These are phyloP conservation scores for Eudorcas thomsonii DNA, from an alignment of 2,113 vertebrate species.

Conservation along the genomic window DNA sequence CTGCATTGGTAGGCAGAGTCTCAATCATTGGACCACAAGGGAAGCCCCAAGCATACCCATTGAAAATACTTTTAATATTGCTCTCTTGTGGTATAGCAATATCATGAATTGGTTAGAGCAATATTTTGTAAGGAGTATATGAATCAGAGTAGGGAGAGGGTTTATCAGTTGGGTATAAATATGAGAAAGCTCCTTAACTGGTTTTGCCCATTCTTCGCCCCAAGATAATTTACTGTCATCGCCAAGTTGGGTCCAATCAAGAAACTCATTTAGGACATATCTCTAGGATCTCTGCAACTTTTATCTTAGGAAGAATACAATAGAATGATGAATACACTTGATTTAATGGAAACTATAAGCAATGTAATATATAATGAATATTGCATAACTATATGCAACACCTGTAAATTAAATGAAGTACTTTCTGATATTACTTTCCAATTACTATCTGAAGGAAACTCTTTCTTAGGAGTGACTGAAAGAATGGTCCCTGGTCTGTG, in stretches of 20 bases:
- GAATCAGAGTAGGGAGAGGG: not conserved
- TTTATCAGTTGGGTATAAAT: not conserved
- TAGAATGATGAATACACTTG: not conserved
- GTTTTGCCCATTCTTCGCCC: not conserved
- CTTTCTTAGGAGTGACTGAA: not conserved
- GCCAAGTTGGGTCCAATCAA: not conserved
- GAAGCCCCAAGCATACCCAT: not conserved
- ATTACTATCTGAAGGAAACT: not conserved
- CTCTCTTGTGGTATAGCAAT: not conserved
- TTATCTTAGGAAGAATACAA: not conserved
- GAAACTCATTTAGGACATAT: not conserved
- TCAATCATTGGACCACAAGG: not conserved
- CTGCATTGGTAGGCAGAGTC: not conserved
- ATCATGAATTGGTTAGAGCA: not conserved
- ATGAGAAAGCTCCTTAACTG: not conserved
- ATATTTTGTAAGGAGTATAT: not conserved
- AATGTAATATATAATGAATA: not conserved
- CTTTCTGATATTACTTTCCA: not conserved
- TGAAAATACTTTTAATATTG: not conserved
- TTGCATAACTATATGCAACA: not conserved
- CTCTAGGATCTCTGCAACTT: not conserved
- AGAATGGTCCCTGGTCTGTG: not conserved
- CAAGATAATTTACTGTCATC: not conserved
- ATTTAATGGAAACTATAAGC: not conserved
- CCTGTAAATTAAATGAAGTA: not conserved